phyloP scores from a whole-genome alignment of 2,888 invertebrate species.

The Acronicta psi region DNA sequence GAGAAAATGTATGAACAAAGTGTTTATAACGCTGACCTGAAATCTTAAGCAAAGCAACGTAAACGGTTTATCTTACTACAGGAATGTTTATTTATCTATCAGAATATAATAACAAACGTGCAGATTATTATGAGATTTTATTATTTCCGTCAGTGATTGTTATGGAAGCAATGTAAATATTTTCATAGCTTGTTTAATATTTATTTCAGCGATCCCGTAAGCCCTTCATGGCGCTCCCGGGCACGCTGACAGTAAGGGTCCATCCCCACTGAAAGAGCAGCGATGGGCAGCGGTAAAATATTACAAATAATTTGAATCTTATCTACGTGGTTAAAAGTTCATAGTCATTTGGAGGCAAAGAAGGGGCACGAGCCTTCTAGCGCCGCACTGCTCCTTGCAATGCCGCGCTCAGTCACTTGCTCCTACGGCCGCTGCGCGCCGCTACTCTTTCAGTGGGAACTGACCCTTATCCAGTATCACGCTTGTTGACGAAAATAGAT shows the following conservation, averaged over 20 bases:
- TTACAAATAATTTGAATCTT: too few relatives aligned
- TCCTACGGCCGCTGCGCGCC: too few relatives aligned
- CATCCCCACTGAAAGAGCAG: too few relatives aligned
- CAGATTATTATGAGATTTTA: constrained; percentile 32
- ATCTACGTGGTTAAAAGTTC: too few relatives aligned
- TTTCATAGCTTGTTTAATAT: constrained; percentile 26
- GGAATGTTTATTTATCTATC: constrained; percentile 22
- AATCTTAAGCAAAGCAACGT: constrained; percentile 28
- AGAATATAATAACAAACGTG: constrained; percentile 19
- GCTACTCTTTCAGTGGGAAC: too few relatives aligned
- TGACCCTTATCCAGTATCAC: constrained; percentile 29
- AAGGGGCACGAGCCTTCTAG: too few relatives aligned
- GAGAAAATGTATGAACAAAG: constrained; percentile 33
- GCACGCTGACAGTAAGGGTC: constrained; percentile 36
- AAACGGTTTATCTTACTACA: constrained; percentile 22
- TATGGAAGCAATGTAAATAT: constrained; percentile 23
- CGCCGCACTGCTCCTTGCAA: too few relatives aligned
- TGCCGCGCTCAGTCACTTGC: too few relatives aligned
- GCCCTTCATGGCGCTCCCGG: constrained; percentile 27
- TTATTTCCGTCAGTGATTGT: constrained; percentile 23
- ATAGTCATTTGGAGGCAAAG: too few relatives aligned
- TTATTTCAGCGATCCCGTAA: constrained; percentile 28
- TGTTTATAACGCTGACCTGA: constrained; percentile 15
- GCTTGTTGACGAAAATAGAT: constrained; percentile 11
- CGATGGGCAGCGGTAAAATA: too few relatives aligned